These are phyloP conservation scores for Musca domestica DNA, from an alignment of 1,140 invertebrate genomes.

Conservation along the genomic window DNA sequence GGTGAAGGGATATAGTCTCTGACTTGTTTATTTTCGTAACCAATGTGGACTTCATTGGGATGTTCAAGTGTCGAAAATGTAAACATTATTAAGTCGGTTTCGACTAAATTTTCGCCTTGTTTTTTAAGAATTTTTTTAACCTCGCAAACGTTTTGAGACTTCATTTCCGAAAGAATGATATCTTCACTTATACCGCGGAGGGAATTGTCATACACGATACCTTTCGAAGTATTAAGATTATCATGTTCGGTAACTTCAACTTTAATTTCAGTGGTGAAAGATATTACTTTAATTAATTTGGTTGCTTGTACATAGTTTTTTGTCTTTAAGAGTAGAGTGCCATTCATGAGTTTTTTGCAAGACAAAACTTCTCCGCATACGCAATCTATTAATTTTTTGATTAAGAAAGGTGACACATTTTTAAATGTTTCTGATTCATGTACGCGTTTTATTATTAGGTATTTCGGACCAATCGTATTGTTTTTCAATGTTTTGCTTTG, in stretches of 20 bases:
- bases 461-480: neutral
- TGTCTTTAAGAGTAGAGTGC: neutral
- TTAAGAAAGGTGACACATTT: neutral
- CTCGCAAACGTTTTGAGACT: neutral
- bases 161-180: neutral
- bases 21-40: conserved; percentile 15
- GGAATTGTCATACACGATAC: neutral
- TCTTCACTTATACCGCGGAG: neutral
- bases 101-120: conserved; percentile 6
- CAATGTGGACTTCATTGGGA: conserved; percentile 15
- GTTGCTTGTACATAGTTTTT: neutral
- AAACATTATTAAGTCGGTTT: conserved; percentile 24
- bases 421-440: neutral
- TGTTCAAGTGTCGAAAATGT: neutral
- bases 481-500: neutral
- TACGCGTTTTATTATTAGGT: neutral
- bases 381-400: neutral
- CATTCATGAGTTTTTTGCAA: conserved; percentile 1
- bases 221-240: neutral
- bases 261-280: neutral
- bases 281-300: neutral
- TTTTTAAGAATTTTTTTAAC: conserved; percentile 18
- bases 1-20: conserved; percentile 24
- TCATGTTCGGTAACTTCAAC: neutral
- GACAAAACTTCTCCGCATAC: neutral